phyloP scores from a whole-genome alignment of 1,140 invertebrate genomes.

The Ceratitis capitata region DNA sequence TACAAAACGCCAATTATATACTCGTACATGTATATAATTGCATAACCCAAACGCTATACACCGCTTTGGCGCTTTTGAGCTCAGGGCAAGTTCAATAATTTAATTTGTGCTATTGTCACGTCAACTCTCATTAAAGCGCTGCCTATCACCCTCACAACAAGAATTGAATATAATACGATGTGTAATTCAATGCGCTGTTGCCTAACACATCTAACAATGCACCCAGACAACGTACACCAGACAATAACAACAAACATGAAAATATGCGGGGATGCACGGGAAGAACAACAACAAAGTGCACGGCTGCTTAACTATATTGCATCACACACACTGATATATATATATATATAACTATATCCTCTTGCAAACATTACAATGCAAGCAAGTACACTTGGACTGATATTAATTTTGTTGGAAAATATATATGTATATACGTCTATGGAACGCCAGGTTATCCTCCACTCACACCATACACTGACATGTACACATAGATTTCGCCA shows the following conservation, averaged over 20 bases:
- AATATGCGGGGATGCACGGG: background rate
- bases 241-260: background rate
- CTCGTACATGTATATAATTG: too few species aligned
- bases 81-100: background rate
- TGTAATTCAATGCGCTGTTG: background rate
- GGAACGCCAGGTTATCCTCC: too few species aligned
- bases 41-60: too few species aligned
- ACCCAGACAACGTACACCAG: background rate
- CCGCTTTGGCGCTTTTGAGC: too few species aligned
- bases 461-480: too few species aligned
- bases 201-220: background rate
- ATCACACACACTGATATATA: background rate
- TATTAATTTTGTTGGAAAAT: background rate
- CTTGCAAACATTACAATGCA: too few species aligned
- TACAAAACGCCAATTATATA: too few species aligned
- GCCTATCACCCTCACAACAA: background rate
- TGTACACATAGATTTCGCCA: too few species aligned
- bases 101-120: background rate
- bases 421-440: background rate
- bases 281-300: background rate
- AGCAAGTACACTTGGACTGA: background rate
- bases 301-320: background rate
- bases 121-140: background rate
- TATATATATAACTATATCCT: too few species aligned
- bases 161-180: too few species aligned